Conservation (phyloP, 2,113 vertebrate genomes). For the Trochalopteron elliotii region DNA sequence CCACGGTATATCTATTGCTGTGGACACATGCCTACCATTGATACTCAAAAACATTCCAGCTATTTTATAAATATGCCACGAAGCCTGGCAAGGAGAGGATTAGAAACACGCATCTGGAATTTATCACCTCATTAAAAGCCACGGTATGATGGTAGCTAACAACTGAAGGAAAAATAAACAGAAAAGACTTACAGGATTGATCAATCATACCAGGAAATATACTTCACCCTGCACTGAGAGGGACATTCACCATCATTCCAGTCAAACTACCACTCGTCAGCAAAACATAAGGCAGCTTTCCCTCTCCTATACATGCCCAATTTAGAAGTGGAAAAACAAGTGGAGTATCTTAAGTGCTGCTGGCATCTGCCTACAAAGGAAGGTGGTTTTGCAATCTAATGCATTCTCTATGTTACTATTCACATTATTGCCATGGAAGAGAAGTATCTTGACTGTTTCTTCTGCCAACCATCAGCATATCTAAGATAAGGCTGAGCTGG, state of each 20-base stretch:
- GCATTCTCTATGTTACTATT: neutral
- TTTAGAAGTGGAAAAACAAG: neutral
- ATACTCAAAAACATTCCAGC: neutral
- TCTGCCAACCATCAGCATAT: neutral
- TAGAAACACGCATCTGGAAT: neutral
- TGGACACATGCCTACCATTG: neutral
- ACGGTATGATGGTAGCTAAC: neutral
- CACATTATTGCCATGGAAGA: neutral
- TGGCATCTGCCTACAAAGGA: neutral
- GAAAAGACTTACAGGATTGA: neutral
- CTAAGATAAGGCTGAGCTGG: neutral
- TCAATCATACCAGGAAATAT: neutral
- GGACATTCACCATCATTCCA: neutral
- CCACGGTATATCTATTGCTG: neutral
- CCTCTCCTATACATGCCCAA: neutral
- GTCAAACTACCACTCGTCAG: neutral
- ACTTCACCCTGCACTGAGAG: neutral
- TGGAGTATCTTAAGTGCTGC: neutral
- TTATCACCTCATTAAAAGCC: neutral
- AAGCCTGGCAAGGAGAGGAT: neutral
- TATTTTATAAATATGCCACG: neutral
- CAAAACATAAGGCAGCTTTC: neutral
- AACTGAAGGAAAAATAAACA: neutral
- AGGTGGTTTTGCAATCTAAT: neutral
- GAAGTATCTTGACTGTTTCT: neutral